These are phyloP conservation scores for Apantesis nais DNA, from an alignment of 2,888 invertebrate genomes.

Conservation along the genomic window DNA sequence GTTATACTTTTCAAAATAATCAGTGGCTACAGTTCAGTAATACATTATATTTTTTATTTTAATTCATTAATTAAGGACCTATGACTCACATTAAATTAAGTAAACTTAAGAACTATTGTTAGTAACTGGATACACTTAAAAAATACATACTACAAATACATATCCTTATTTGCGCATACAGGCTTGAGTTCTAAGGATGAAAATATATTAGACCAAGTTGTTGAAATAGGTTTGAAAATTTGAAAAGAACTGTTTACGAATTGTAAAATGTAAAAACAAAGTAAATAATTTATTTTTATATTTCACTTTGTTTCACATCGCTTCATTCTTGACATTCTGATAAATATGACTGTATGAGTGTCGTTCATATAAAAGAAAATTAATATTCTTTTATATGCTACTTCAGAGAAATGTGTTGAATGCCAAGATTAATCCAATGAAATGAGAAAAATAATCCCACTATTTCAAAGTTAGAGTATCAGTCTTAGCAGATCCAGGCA, in stretches of 20 bases:
- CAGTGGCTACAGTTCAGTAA: no score
- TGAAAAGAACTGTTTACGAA: no score
- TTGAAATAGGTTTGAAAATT: not conserved
- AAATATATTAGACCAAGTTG: not conserved
- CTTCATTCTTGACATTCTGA: not conserved
- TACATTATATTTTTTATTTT: no score
- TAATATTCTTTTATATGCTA: conserved; percentile 29
- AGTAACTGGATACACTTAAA: no score
- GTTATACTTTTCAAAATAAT: not conserved
- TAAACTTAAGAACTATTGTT: no score
- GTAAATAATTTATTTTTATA: no score
- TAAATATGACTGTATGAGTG: not conserved
- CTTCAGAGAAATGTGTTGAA: conserved; percentile 36
- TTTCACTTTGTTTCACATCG: no score
- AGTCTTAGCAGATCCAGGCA: conserved; percentile 28
- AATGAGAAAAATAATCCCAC: conserved; percentile 62
- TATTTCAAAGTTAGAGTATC: conserved; percentile 44
- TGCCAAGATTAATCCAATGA: conserved; percentile 55
- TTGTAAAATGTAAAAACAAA: no score
- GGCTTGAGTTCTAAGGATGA: not conserved
- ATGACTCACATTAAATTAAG: no score
- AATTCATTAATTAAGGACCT: no score
- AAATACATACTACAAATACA: no score
- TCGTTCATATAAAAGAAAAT: conserved; percentile 16
- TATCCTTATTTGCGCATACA: no score